Evolutionary conservation across 2,113 vertebrate genomes (phyloP), one percentile per base, ranked within the genome.

Genomic region (Irena cyanogastra): DNA sequence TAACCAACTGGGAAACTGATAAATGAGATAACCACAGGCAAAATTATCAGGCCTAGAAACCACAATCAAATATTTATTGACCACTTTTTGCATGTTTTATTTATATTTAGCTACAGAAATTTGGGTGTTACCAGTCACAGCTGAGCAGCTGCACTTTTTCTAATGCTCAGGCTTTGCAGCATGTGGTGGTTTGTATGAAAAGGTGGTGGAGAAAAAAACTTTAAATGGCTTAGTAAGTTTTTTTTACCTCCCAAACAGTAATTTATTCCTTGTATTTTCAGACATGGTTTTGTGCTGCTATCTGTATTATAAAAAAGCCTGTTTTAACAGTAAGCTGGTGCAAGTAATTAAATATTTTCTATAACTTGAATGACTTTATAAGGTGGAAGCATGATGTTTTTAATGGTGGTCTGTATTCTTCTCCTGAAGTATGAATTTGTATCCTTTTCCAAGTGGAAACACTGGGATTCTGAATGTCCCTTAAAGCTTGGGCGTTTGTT

Each of bases 31-130:
- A 94, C 93, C 75, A 86, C 64, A 42, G 93, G 93, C 93, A 95
- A 90, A 96, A 86, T 92, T 80, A 90, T 83, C 85, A 70, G 80
- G 60, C 92, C 74, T 63, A 24, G 69, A 88, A 95, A 92, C 90
- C 80, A 81, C 69, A 89, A 83, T 95, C 90, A 94, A 96, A 96
- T 94, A 96, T 96, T 96, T 94, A 95, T 95, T 90, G 85, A 83
- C 83, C 53, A 19, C 7, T 77, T 88, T 92, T 89, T 91, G n/a
- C 60, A 90, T 95, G 75, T 83, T 95, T 95, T 94, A 74, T 96
- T 95, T 93, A 86, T 60, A 49, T 77, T 90, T 90, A 91, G 50
- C 56, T 56, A 71, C 76, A 50, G 59, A 74, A 90, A 44, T 78
- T 83, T 71, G 76, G 59, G 35, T 41, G 13, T 88, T 86, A 66